A percentile compares a stretch with the other conserved stretches of the same genome.
These are phyloP conservation scores for Ochotona curzoniae DNA, from an alignment of 2,113 vertebrate genomes.

Conservation along the genomic window DNA sequence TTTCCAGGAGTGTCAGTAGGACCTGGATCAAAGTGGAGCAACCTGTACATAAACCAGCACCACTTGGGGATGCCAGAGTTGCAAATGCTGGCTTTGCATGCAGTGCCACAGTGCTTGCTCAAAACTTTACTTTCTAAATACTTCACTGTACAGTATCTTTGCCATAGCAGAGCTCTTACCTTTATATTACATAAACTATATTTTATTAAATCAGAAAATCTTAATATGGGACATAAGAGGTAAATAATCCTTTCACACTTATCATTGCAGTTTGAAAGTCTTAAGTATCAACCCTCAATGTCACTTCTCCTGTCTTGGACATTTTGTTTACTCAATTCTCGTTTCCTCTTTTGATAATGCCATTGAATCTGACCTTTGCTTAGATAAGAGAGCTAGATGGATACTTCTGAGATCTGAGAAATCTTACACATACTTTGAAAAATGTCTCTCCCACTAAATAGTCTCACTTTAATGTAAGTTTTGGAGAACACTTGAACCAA, in stretches of 20 bases:
- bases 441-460: not conserved
- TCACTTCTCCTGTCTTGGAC: not conserved
- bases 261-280: slow-evolving; percentile 14
- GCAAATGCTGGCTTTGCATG: too few relatives aligned
- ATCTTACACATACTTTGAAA: not conserved
- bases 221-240: not conserved
- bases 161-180: not conserved
- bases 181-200: not conserved
- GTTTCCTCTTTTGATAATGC: not conserved
- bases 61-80: too few relatives aligned
- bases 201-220: not conserved
- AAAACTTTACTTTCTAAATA: not conserved
- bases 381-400: not conserved
- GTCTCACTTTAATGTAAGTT: not conserved
- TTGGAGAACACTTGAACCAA: not conserved
- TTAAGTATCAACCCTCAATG: slow-evolving; percentile 11
- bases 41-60: too few relatives aligned
- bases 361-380: not conserved
- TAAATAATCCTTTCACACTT: not conserved
- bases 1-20: too few relatives aligned
- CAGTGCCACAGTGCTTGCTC: too few relatives aligned
- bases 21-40: too few relatives aligned
- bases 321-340: slow-evolving; percentile 24
- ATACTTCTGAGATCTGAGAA: not conserved
- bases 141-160: not conserved